Conservation (phyloP, 2,888 invertebrate species). For the Philopedon plagiatum region DNA sequence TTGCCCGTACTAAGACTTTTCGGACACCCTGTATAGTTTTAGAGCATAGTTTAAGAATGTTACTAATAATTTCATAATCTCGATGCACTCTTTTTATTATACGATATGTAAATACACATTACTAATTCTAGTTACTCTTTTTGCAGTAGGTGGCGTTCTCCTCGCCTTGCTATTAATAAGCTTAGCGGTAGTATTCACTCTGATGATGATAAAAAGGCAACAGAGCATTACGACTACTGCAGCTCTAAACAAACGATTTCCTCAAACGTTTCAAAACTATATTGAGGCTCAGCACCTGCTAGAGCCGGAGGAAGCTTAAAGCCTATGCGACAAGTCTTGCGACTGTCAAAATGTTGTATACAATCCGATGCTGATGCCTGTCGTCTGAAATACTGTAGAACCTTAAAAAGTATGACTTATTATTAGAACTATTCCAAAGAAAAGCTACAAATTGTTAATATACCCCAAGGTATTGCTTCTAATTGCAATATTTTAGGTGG, state of each 20-base stretch:
- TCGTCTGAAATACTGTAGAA: neutral
- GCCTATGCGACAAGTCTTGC: neutral
- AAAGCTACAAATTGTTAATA: no score
- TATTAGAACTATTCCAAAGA: no score
- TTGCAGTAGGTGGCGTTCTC: slow-evolving; percentile 64
- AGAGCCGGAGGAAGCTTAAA: slow-evolving; percentile 65
- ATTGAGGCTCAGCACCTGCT: slow-evolving; percentile 67
- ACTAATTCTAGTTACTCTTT: slow-evolving; percentile 33
- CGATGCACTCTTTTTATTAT: neutral
- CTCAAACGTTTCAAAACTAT: slow-evolving; percentile 65
- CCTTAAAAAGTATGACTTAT: no score
- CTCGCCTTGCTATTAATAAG: slow-evolving; percentile 63
- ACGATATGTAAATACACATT: no score
- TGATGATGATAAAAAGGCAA: slow-evolving; percentile 65
- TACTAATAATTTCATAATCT: neutral
- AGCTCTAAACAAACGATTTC: slow-evolving; percentile 66
- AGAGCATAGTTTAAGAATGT: no score
- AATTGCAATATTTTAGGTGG: no score
- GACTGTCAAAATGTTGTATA: slow-evolving; percentile 1
- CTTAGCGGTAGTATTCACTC: slow-evolving; percentile 63
- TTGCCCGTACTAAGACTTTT: no score
- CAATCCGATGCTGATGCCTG: neutral
- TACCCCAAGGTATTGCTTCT: no score
- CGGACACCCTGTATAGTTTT: no score
- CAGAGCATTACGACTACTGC: slow-evolving; percentile 66